Conservation (phyloP, 2,797 vertebrate species). For the Oceanodroma leucorhoa region DNA sequence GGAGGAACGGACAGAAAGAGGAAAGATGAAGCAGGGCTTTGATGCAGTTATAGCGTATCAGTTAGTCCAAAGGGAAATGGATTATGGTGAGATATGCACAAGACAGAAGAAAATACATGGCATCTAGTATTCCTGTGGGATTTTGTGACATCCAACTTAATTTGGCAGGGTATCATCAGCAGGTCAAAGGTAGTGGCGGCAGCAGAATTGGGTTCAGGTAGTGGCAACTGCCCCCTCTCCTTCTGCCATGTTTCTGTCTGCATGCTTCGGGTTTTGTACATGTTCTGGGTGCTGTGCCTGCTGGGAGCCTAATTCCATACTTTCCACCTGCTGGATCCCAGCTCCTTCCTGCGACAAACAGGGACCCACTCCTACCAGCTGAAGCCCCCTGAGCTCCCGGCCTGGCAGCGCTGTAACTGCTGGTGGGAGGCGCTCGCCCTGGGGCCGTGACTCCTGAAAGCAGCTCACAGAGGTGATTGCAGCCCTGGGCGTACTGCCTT, state of each 20-base stretch:
- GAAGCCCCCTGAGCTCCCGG: neutral
- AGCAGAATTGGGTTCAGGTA: neutral
- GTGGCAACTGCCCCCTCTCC: neutral
- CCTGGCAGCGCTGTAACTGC: neutral
- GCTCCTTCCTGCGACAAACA: neutral
- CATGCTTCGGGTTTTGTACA: neutral
- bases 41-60: neutral
- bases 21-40: neutral
- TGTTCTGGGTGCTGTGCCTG: neutral
- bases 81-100: neutral
- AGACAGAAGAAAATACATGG: neutral
- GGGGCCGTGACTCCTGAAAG: accelerated
- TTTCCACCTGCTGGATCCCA: neutral
- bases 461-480: neutral
- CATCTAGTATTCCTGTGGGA: neutral
- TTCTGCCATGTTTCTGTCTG: neutral
- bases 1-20: neutral
- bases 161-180: neutral
- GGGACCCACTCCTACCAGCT: neutral
- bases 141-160: neutral
- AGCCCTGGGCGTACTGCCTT: neutral
- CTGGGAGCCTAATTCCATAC: neutral
- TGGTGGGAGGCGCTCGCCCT: neutral
- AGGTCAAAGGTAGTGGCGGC: neutral
- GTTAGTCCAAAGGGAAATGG: neutral